Evolutionary conservation across 1,140 invertebrate species (phyloP), one percentile per base, ranked within the genome.

Genomic region (Musca domestica): DNA sequence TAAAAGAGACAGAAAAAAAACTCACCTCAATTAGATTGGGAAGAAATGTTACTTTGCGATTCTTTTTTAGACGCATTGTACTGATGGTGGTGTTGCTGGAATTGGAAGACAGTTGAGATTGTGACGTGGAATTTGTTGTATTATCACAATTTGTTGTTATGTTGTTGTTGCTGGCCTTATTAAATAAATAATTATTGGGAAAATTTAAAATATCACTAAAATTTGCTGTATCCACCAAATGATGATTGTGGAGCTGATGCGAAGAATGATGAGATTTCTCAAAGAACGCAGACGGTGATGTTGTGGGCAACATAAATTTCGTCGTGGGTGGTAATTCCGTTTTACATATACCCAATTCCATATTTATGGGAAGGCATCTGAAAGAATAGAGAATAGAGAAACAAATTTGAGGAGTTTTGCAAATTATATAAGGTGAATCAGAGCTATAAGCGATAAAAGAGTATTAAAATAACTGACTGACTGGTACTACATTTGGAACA

Each of bases 301-400:
- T 27, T 17, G 66, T 56, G 76, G 77, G 77, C 67, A 80, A 74
- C 77, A 80, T 80, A 79, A 80, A 80, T 76, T 80, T 80, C 12
- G 73, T 76, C 47, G 77, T 69, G 69, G 34, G 34, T 34, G 77
- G 71, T 73, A 80, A 54, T 70, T 80, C 77, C 66, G 76, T 75
- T 74, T 79, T 80, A 80, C 76, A 79, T 73, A 80, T 79, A 34
- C 74, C 77, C 69, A 80, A 64, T 80, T 80, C 77, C 77, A 80
- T 80, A 74, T 79, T 41, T 61, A 17, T 80, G 77, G 67, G 71
- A 66, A 71, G 67, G 71, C 77, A 80, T 80, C 77, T 80, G 34
- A 1, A 69, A 64, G 19, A 51, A 51, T 14, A 15, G 20, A 7
- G 30, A 49, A 22, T 9, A 64, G n/a, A 47, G 6, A 22, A 19